Evolutionary conservation across 1,140 invertebrate genomes (phyloP).

Genomic region (Condylostylus longicornis): DNA sequence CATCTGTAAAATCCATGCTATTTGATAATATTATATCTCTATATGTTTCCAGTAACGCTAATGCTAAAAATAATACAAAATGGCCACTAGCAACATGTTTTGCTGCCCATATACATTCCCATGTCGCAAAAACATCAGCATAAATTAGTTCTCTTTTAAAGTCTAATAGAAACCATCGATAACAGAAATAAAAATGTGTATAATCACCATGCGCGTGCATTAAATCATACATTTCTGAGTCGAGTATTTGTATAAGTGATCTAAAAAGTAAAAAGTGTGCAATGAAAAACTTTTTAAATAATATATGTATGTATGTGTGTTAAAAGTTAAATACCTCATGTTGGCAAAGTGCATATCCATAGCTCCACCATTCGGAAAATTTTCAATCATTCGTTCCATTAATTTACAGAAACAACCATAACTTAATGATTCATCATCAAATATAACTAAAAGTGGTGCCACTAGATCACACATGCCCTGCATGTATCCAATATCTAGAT

Average conservation of each 20-base stretch:
- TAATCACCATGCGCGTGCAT: constrained; percentile 92
- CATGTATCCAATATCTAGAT: constrained; percentile 78
- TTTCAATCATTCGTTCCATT: constrained; percentile 78
- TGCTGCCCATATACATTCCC: constrained; percentile 95
- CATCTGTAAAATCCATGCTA: constrained; percentile 94
- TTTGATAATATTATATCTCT: constrained; percentile 87
- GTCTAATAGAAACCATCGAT: constrained; percentile 73
- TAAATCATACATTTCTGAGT: constrained; percentile 83
- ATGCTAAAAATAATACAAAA: constrained; percentile 85
- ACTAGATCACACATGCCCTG: constrained; percentile 93
- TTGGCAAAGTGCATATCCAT: constrained; percentile 94
- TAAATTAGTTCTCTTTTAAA: constrained; percentile 73
- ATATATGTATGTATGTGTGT: neutral
- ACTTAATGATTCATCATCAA: constrained; percentile 82
- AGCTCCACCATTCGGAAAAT: constrained; percentile 83
- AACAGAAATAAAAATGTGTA: constrained; percentile 95
- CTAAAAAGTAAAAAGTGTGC: constrained; percentile 24
- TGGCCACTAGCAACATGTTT: constrained; percentile 68
- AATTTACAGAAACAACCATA: constrained; percentile 82
- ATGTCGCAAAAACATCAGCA: constrained; percentile 81
- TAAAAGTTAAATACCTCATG: constrained; percentile 49
- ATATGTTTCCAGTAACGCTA: constrained; percentile 83
- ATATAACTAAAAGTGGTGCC: constrained; percentile 79
- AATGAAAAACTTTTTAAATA: neutral
- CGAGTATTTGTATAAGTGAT: constrained; percentile 71